A percentile compares a stretch with the other conserved stretches of the same genome.
phyloP scores from a whole-genome alignment of 30 jellyfish, hydroid and myxozoan genomes.

The Rhopilema esculentum region DNA sequence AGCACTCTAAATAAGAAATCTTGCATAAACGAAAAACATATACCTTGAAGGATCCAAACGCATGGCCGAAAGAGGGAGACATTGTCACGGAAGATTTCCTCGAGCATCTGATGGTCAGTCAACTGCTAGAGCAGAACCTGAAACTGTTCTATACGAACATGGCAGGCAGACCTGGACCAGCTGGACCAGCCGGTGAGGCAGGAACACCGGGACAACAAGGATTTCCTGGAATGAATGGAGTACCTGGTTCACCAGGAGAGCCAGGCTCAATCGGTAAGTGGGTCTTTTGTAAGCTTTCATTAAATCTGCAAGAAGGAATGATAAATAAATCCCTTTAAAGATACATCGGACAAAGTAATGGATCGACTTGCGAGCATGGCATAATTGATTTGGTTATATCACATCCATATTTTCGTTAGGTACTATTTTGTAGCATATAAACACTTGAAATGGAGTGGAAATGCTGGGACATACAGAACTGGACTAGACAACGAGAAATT shows the following conservation, averaged over 20 bases:
- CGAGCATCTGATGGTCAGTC: constrained; percentile 99
- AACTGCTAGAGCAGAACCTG: constrained; percentile 95
- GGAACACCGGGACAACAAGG: constrained; percentile 99
- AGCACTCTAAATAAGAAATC: neutral
- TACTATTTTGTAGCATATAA: no score
- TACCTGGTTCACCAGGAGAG: constrained; percentile 99
- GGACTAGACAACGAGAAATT: no score
- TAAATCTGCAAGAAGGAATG: no score
- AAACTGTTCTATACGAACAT: constrained; percentile 96
- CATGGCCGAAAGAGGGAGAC: constrained; percentile 98
- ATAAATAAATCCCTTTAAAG: no score
- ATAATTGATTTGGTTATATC: no score
- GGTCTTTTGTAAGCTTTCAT: neutral
- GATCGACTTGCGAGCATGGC: no score
- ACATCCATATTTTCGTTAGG: no score
- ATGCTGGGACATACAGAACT: no score
- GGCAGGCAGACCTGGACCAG: constrained; percentile 99
- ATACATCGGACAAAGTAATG: no score
- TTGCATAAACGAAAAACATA: neutral
- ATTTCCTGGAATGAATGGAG: constrained; percentile 95
- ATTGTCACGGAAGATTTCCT: constrained; percentile 97
- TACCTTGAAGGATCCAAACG: constrained; percentile 83
- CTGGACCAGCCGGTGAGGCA: constrained; percentile 93
- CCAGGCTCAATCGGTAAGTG: constrained; percentile 95
- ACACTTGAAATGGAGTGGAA: no score